These are phyloP conservation scores for Sabatieria punctata DNA, from an alignment of 2,888 invertebrate species.

Conservation along the genomic window DNA sequence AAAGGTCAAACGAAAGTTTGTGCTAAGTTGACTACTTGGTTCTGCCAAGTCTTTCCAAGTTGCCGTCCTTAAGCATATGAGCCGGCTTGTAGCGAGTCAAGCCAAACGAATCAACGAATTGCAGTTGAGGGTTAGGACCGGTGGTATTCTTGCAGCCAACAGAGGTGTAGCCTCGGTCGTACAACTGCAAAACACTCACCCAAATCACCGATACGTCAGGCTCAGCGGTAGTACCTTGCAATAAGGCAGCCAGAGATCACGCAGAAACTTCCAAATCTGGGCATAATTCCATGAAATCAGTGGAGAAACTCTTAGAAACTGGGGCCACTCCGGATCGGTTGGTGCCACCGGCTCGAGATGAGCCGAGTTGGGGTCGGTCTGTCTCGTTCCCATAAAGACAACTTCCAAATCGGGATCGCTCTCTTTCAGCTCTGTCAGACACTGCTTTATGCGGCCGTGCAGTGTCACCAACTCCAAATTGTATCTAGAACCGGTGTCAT, in stretches of 20 bases:
- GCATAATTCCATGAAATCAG: slow-evolving; percentile 77
- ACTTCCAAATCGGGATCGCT: slow-evolving; percentile 49
- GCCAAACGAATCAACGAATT: slow-evolving; percentile 39
- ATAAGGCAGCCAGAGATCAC: slow-evolving; percentile 61
- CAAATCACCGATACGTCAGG: no score
- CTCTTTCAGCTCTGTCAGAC: slow-evolving; percentile 47
- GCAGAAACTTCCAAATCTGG: slow-evolving; percentile 76
- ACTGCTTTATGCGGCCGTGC: slow-evolving; percentile 52
- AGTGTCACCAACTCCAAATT: slow-evolving; percentile 51
- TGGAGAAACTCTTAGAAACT: slow-evolving; percentile 68
- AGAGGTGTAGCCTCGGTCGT: slow-evolving; percentile 76
- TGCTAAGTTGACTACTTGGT: background rate
- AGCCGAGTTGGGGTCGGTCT: slow-evolving; percentile 47
- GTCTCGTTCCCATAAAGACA: slow-evolving; percentile 70
- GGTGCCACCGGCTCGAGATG: slow-evolving; percentile 15
- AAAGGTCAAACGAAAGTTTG: background rate
- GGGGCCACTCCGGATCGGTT: slow-evolving; percentile 79
- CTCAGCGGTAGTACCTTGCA: slow-evolving; percentile 47
- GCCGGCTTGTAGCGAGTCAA: slow-evolving; percentile 50
- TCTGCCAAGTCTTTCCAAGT: slow-evolving; percentile 43
- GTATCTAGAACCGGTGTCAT: slow-evolving; percentile 44
- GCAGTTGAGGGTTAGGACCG: slow-evolving; percentile 54
- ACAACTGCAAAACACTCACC: slow-evolving; percentile 42
- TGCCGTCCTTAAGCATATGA: slow-evolving; percentile 47
- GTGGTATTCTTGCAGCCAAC: slow-evolving; percentile 66